phyloP scores from a whole-genome alignment of 2,888 invertebrate genomes.

The Balanococcus diminutus region DNA sequence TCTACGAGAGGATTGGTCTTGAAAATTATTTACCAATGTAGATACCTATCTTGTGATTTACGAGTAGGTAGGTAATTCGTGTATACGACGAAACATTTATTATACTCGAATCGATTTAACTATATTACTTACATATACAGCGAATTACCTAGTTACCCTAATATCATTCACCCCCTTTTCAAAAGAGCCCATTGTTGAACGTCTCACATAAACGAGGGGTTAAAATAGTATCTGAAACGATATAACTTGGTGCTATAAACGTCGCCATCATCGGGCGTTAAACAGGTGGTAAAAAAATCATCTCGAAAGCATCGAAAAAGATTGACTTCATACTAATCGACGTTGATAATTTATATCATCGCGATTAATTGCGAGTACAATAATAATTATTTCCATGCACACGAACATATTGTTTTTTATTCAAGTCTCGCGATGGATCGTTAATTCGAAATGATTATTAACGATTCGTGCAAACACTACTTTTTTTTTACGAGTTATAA shows the following conservation, averaged over 20 bases:
- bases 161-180: slow-evolving; percentile 13
- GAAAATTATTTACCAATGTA: not conserved
- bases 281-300: slow-evolving; percentile 19
- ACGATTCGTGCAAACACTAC: slow-evolving; percentile 18
- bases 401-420: slow-evolving; percentile 4
- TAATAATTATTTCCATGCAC: too few species aligned
- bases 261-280: not conserved
- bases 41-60: not conserved
- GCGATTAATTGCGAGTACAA: not conserved
- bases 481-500: not conserved
- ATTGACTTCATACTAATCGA: not conserved
- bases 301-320: not conserved
- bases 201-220: not conserved
- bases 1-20: not conserved
- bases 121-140: not conserved
- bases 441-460: slow-evolving; percentile 21
- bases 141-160: slow-evolving; percentile 49
- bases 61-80: not conserved
- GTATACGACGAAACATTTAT: not conserved
- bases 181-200: not conserved
- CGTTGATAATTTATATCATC: slow-evolving; percentile 30
- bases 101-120: not conserved
- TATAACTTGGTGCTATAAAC: not conserved
- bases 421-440: not conserved
- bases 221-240: not conserved